A percentile compares a stretch with the other conserved stretches of the same genome.
phyloP scores from a whole-genome alignment of 2,797 vertebrate genomes.

The Nyctibius grandis region DNA sequence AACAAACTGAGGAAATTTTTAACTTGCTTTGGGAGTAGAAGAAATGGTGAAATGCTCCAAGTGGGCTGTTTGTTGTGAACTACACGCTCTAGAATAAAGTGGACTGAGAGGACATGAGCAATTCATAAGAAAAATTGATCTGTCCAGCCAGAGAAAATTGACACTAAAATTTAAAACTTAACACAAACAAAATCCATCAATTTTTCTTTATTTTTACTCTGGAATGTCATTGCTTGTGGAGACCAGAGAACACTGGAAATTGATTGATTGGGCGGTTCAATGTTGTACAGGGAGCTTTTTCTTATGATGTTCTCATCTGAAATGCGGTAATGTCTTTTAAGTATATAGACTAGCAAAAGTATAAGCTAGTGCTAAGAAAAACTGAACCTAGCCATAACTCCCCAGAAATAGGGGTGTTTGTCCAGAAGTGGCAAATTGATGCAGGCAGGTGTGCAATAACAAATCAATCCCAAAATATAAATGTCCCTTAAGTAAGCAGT shows the following conservation, averaged over 20 bases:
- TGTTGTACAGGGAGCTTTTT: neutral
- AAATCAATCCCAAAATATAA: neutral
- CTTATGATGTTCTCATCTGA: neutral
- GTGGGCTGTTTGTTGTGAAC: neutral
- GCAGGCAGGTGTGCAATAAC: neutral
- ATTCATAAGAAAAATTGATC: slow-evolving; percentile 15
- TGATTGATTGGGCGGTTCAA: neutral
- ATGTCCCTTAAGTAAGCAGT: neutral
- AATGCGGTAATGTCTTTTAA: neutral
- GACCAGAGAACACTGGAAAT: neutral
- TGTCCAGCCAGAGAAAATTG: slow-evolving; percentile 10
- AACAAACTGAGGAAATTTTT: neutral
- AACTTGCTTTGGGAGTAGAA: neutral
- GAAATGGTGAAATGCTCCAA: neutral
- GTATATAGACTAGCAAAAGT: neutral
- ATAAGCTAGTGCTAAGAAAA: neutral
- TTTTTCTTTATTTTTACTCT: neutral
- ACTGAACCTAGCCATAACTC: neutral
- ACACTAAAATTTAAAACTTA: slow-evolving; percentile 30
- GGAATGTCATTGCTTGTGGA: neutral
- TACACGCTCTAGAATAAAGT: neutral
- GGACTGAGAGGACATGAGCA: neutral
- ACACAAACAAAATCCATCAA: neutral
- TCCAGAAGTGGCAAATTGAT: neutral
- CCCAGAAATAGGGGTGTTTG: neutral